Conservation (phyloP, 2,113 vertebrate genomes). For the Capreolus pygargus region DNA sequence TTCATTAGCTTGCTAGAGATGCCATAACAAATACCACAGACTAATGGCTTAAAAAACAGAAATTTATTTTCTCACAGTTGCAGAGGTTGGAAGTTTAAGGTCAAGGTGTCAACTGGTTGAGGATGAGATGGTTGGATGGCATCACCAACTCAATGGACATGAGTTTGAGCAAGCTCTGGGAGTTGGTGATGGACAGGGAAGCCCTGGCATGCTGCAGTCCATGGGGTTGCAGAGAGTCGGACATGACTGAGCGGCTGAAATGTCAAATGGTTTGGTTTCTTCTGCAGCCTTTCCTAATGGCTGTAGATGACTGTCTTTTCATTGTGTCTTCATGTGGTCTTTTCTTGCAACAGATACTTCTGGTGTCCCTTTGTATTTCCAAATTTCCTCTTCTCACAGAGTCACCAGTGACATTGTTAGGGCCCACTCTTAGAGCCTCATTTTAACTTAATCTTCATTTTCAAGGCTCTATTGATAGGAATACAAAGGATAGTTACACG, state of each 20-base stretch:
- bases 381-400: neutral
- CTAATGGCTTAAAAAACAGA: neutral
- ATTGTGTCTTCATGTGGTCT: neutral
- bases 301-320: too few relatives aligned
- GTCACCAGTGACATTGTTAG: neutral
- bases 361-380: neutral
- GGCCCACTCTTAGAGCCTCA: neutral
- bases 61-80: neutral
- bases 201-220: neutral
- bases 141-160: neutral
- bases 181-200: neutral
- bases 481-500: neutral
- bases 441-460: neutral
- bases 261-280: neutral
- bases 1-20: neutral
- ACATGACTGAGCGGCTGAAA: fast-evolving
- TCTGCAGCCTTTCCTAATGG: neutral
- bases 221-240: neutral
- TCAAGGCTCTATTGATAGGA: neutral
- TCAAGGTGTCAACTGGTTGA: neutral
- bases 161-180: neutral
- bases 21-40: neutral
- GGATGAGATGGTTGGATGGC: neutral
- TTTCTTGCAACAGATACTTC: neutral
- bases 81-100: neutral